Base-by-base conservation (phyloP, 2,888 invertebrate species). In the Unio delphinus region DNA sequence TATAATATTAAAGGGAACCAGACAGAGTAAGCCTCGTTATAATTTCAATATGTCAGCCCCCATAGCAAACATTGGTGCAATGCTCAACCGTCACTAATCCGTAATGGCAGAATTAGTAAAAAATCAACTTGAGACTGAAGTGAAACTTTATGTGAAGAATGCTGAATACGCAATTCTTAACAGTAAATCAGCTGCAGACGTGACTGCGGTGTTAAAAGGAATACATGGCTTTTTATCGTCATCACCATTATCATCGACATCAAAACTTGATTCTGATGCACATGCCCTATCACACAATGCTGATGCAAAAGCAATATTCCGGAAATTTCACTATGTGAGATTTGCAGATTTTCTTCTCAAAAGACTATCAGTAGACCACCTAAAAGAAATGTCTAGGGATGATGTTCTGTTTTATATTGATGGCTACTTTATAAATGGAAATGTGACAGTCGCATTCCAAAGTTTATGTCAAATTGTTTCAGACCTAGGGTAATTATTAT, bases 261-360 rank as follows among this genome's bases (percentile, higher is more conserved):
- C 45, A 45, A 45, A 45, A 45, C 45, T 15, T 45, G 45, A 23
- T 59, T 15, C 65, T 45, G 58, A 58, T 65, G 20, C 23, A 65
- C 34, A 65, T n/a, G 20, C 59, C n/a, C 61, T 57, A 15, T 7
- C 45, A 56, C 23, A 54, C 3, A 64, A 15, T 54, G 18, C 54
- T 8, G 68, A 64, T 28, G 58, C 56, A 11, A 61, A 61, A 30
- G 55, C 55, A 45, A 64, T 78, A 34, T 82, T 79, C 56, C 55
- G 70, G 30, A 69, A 71, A 71, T 66, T 74, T 61, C 75, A 79
- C 69, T 80, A 78, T 67, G 26, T 74, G 26, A 71, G 68, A 58
- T 73, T 74, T 67, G 72, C 67, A 20, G 64, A 60, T n/a, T 73
- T 67, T 68, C 62, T 82, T 5, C 59, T 83, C 20, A 70, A 76